phyloP scores from a whole-genome alignment of 2,888 invertebrate genomes.

The Deroplatys truncata region DNA sequence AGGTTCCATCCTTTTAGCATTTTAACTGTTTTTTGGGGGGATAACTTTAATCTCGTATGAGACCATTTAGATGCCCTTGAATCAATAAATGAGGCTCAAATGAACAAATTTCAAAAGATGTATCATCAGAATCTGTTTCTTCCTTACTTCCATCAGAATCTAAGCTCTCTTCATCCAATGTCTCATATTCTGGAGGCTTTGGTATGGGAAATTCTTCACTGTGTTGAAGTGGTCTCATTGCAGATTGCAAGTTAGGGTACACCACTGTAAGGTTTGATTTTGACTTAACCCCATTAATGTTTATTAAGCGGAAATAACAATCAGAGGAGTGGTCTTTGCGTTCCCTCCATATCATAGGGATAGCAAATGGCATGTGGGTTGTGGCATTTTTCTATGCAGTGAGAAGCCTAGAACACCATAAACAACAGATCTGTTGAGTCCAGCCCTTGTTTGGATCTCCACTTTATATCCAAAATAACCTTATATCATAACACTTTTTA shows the following conservation, averaged over 20 bases:
- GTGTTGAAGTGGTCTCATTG: constrained; percentile 1
- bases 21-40: not conserved
- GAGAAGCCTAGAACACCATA: not conserved
- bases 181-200: not conserved
- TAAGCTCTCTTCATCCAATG: not conserved
- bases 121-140: not conserved
- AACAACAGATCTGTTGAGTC: not conserved
- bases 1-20: constrained; percentile 9
- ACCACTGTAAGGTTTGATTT: constrained; percentile 1
- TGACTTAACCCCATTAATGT: not conserved
- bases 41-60: not conserved
- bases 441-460: not conserved
- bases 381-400: not conserved
- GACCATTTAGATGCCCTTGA: not conserved
- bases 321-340: constrained; percentile 2
- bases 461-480: constrained; percentile 1
- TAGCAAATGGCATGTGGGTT: not conserved
- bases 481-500: no score
- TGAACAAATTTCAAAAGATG: constrained; percentile 11
- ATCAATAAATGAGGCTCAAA: not conserved
- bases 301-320: constrained; percentile 14
- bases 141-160: not conserved
- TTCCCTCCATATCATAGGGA: constrained; percentile 13
- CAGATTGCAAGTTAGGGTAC: constrained; percentile 14
- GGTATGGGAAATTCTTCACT: not conserved